Base-by-base conservation (phyloP, 2,888 invertebrate species). In the Hydrotaea cyrtoneurina region DNA sequence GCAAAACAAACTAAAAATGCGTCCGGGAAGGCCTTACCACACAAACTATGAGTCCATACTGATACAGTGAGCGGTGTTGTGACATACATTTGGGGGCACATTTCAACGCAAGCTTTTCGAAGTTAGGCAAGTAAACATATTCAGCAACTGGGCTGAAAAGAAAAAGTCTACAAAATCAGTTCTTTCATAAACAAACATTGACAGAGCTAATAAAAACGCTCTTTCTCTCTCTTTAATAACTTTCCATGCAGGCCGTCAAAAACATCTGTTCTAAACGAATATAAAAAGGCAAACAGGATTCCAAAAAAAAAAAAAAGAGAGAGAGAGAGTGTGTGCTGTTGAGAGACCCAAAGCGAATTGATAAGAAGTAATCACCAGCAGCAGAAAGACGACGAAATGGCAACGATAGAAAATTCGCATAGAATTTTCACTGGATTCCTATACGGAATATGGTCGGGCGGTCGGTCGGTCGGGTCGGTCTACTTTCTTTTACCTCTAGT, bases 151-250 rank as follows among this genome's bases (percentile, higher is more conserved):
- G 15, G 31, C 0, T 39, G 15, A 21, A 71, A 39, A 11, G 15
- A 8, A 57, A 76, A 79, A 76, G 76, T 83, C 83, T 80, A 59
- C 82, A 78, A 39, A 31, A 50, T 15, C 69, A 74, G 62, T 74
- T 78, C 13, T 39, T 31, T n/a, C 2, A 4, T 1, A 50, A n/a
- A n/a, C 50, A 8, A 50, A 50, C 21, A 78, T 59, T 39, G 39
- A 39, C 31, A 31, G n/a, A n/a, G n/a, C n/a, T n/a, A n/a, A n/a
- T 7, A 2, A 31, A 4, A 31, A 7, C 31, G 10, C 13, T 69
- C 55, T 62, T 31, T 73, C 50, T 64, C 59, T 11, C 1, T 39
- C 69, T 66, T 13, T 31, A 4, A 7, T 31, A 31, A 31, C 2
- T 4, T 7, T 31, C 31, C 31, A 31, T 31, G 7, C 31, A 31